phyloP scores from a whole-genome alignment of 2,797 vertebrate species.

The Notolabrus celidotus region DNA sequence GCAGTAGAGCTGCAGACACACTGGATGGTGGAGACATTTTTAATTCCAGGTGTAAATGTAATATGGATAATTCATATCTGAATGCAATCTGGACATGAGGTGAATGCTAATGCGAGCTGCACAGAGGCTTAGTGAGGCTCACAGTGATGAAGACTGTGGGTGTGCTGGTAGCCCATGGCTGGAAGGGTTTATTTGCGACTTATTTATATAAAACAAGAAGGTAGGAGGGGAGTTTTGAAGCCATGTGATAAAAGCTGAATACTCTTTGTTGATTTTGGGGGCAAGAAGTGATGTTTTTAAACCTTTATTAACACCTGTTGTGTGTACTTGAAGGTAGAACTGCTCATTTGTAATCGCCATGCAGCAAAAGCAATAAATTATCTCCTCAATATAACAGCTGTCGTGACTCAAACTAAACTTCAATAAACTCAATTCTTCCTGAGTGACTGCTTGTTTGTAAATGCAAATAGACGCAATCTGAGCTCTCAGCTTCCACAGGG shows the following conservation, averaged over 20 bases:
- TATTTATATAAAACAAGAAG: constrained; percentile 17
- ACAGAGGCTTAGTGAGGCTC: constrained; percentile 29
- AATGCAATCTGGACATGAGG: constrained; percentile 50
- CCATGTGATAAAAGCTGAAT: too few relatives aligned
- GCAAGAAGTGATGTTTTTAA: constrained; percentile 11
- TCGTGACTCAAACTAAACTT: constrained; percentile 30
- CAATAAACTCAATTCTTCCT: constrained; percentile 27
- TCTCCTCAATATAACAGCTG: constrained; percentile 17
- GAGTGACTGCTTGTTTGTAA: constrained; percentile 58
- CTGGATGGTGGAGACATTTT: constrained; percentile 37
- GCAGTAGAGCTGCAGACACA: constrained; percentile 24
- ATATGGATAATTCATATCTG: constrained; percentile 66
- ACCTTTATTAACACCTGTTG: constrained; percentile 25
- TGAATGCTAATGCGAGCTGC: constrained; percentile 50
- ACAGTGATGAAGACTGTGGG: constrained; percentile 19
- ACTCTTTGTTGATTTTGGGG: too few relatives aligned
- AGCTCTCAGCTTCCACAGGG: constrained; percentile 42
- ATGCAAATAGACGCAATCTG: constrained; percentile 61
- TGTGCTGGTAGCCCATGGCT: constrained; percentile 1
- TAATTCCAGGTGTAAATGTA: constrained; percentile 65
- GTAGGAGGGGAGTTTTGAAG: too few relatives aligned
- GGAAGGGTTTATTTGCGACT: constrained; percentile 11
- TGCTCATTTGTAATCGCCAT: constrained; percentile 11
- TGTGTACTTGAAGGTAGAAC: background rate
- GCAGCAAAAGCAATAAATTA: constrained; percentile 15